Evolutionary conservation across 2,888 invertebrate species (phyloP).

Genomic region (Phytoseiulus persimilis): DNA sequence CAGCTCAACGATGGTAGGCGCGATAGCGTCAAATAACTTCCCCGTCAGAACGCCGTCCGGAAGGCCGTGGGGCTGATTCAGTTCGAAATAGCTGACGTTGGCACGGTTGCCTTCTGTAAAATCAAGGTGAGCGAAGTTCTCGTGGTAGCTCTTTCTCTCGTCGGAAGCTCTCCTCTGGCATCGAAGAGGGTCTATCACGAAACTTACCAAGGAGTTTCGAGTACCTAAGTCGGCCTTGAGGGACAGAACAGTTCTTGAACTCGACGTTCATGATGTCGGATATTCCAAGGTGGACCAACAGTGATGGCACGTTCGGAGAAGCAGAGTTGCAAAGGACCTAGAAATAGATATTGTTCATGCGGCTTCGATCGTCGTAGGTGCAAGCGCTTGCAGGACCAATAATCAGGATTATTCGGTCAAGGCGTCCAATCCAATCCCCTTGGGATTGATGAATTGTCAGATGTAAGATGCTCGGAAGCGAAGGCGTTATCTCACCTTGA

Average conservation of each 20-base stretch:
- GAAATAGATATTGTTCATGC: background rate
- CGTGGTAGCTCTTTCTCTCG: no score
- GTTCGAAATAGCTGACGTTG: slow-evolving; percentile 14
- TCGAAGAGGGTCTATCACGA: no score
- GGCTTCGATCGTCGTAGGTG: no score
- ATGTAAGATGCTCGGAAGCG: no score
- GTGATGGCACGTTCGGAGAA: background rate
- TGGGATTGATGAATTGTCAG: no score
- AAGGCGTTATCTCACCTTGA: background rate
- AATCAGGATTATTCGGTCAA: no score
- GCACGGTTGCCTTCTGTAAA: background rate
- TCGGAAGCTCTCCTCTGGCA: no score
- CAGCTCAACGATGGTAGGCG: slow-evolving; percentile 31
- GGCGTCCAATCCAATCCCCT: no score
- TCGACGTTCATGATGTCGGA: slow-evolving; percentile 1
- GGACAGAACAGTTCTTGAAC: background rate
- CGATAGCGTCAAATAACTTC: background rate
- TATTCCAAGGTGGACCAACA: background rate
- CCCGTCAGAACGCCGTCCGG: background rate
- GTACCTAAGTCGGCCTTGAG: background rate
- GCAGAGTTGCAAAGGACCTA: background rate
- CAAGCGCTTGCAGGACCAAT: no score
- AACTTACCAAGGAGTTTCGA: background rate
- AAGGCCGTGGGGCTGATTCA: background rate
- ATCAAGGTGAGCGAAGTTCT: background rate